Base-by-base conservation (phyloP, 2,888 invertebrate species). In the Cheilosia soror region DNA sequence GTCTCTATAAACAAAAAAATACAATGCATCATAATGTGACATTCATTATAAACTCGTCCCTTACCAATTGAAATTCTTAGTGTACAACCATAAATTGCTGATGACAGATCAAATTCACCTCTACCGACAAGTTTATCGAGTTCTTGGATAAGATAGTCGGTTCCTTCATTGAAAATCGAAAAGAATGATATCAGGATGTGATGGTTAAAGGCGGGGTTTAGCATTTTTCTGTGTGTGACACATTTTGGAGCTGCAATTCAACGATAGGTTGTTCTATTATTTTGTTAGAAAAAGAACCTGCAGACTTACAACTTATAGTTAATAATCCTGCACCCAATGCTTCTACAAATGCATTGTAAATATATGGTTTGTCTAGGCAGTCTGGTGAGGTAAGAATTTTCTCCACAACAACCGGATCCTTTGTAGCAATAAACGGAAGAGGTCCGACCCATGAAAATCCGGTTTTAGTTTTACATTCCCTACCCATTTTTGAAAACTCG, bases 371-470 rank as follows among this genome's bases (percentile, higher is more conserved):
- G 40, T 88, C 78, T 3, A 89, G 51, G 13, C 88, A 80, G 2
- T 84, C 82, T 4, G 83, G 40, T 15, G 88, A 88, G 20, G 88
- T 82, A 0, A 88, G 66, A 33, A 88, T 66, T 51, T 86, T 76
- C 53, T 88, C 87, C 29, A 84, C 76, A 3, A 87, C 44, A 4
- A 57, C 77, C 2, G 88, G 88, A 31, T 89, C 89, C 0, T 72
- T 65, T 4, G 87, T 87, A 6, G 88, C 15, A 6, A 88, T 6
- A 7, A 71, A 57, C 0, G 88, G 87, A 20, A 83, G 51, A 5
- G 77, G 44, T 6, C 88, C 89, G 6, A 87, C 11, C 87, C 87
- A 87, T 29, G 63, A 60, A 40, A 80, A 80, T 9, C 66, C 80
- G 9, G 71, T 80, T 1, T 47, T 25, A 0, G 9, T 55, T 3